A percentile compares a stretch with the other conserved stretches of the same genome.
These are phyloP conservation scores for Batillaria attramentaria DNA, from an alignment of 1,140 invertebrate species.

Conservation along the genomic window DNA sequence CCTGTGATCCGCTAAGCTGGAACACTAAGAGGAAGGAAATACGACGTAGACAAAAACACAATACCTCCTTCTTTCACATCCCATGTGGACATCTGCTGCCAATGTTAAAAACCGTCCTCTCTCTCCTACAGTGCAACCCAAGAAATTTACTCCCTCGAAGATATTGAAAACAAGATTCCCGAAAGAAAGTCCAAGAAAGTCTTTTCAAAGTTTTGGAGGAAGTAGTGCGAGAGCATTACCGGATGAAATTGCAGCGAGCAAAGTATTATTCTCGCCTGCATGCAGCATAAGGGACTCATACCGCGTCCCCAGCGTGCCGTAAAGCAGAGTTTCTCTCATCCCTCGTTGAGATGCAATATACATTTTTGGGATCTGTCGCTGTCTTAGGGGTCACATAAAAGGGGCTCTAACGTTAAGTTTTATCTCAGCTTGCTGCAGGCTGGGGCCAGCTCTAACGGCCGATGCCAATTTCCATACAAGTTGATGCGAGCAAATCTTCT, in stretches of 20 bases:
- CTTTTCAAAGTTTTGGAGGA: too few species aligned
- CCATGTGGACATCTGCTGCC: too few species aligned
- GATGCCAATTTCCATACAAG: constrained; percentile 37
- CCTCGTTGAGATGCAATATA: constrained; percentile 2
- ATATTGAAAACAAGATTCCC: constrained; percentile 21
- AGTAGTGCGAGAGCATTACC: constrained; percentile 23
- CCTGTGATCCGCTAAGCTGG: too few species aligned
- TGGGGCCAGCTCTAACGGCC: constrained; percentile 1
- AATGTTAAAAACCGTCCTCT: too few species aligned
- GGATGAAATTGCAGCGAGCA: constrained; percentile 26
- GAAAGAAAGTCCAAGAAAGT: background rate
- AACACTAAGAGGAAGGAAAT: too few species aligned
- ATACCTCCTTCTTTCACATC: too few species aligned
- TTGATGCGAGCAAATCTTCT: constrained; percentile 37
- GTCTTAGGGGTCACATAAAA: constrained; percentile 33
- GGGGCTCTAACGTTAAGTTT: constrained; percentile 31
- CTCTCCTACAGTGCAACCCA: too few species aligned
- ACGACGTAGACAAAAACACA: too few species aligned
- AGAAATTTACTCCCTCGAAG: too few species aligned
- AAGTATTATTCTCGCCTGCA: background rate
- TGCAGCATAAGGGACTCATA: constrained; percentile 6
- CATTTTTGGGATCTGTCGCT: constrained; percentile 15
- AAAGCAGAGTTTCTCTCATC: constrained; percentile 19
- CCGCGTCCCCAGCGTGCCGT: constrained; percentile 13
- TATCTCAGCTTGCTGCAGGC: constrained; percentile 11